Evolutionary conservation across 2,797 vertebrate species (phyloP).

Genomic region (Phalloptychus januarius): DNA sequence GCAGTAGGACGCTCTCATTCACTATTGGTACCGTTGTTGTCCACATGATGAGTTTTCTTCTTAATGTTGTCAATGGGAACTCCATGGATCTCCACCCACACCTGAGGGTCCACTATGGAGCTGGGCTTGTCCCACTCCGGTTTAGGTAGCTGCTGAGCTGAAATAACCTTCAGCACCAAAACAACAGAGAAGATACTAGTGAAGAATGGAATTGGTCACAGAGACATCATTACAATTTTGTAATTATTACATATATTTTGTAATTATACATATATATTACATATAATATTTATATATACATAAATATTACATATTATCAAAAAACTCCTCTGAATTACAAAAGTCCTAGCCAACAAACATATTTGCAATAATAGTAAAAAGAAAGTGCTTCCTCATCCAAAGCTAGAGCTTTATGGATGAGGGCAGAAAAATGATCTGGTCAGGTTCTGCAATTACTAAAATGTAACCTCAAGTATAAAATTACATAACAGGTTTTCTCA

Average conservation of each 20-base stretch:
- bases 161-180: constrained; percentile 84
- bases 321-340: not conserved
- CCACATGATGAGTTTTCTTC: constrained; percentile 86
- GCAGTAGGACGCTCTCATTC: not conserved
- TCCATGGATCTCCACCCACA: constrained; percentile 90
- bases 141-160: constrained; percentile 96
- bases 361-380: not conserved
- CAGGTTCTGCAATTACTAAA: not conserved
- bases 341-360: not conserved
- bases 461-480: too few relatives aligned
- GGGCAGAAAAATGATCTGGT: not conserved
- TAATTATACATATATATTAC: too few relatives aligned
- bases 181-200: not conserved
- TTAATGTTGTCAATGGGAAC: constrained; percentile 84
- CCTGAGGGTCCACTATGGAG: constrained; percentile 94
- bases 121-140: constrained; percentile 88
- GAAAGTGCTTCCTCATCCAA: not conserved
- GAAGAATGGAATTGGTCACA: not conserved
- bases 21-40: constrained; percentile 88
- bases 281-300: too few relatives aligned
- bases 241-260: not conserved
- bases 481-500: too few relatives aligned
- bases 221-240: not conserved
- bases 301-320: too few relatives aligned
- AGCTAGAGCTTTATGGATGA: not conserved